Evolutionary conservation across 2,113 vertebrate genomes (phyloP).

Genomic region (Sinocyclocheilus anshuiensis): DNA sequence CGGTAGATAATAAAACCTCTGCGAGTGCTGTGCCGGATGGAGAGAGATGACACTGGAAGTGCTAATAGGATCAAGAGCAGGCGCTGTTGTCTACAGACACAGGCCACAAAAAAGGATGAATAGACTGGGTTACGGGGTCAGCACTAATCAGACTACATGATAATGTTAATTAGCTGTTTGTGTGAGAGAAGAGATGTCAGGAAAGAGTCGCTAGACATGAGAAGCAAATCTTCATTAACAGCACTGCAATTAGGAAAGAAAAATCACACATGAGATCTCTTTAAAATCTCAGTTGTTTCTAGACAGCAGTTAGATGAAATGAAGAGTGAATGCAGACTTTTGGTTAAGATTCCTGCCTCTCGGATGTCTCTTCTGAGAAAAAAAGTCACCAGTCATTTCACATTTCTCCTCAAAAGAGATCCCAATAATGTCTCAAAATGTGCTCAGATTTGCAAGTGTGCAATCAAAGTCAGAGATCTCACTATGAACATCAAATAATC

Average conservation of each 20-base stretch:
- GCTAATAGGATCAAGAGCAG: constrained; percentile 69
- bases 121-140: neutral
- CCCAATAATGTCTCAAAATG: neutral
- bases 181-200: neutral
- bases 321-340: neutral
- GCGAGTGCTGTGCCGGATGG: constrained; percentile 61
- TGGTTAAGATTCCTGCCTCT: neutral
- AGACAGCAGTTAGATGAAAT: neutral
- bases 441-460: too few relatives aligned
- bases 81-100: constrained; percentile 2
- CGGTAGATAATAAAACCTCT: constrained; percentile 65
- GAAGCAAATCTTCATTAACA: neutral
- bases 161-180: neutral
- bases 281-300: neutral
- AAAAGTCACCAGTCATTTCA: neutral
- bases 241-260: neutral
- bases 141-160: neutral
- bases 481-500: too few relatives aligned
- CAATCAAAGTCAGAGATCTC: too few relatives aligned
- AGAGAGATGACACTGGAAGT: constrained; percentile 65
- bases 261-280: neutral
- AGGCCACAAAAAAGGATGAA: neutral
- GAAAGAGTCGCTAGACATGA: neutral
- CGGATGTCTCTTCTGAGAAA: too few relatives aligned
- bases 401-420: neutral